Base-by-base conservation (phyloP, 2,797 vertebrate genomes). In the Arrhamphus sclerolepis region DNA sequence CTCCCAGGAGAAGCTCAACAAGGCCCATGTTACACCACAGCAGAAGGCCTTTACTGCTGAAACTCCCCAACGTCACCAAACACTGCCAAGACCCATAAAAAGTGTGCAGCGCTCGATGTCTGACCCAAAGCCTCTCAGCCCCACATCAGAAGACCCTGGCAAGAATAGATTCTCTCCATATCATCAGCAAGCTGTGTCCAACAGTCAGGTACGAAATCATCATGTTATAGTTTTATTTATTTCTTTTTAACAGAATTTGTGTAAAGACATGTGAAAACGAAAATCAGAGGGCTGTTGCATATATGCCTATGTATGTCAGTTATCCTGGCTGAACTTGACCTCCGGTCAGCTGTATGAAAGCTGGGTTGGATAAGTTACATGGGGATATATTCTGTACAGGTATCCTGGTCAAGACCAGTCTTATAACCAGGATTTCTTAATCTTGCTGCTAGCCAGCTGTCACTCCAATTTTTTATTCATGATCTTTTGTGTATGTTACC, bases 71-170 rank as follows among this genome's bases (percentile, higher is more conserved):
- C 95, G 94, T 67, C 96, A 98, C 82, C 97, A 98, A 87, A 95
- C 95, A 0, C 84, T 99, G 75, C 97, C 98, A 7, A 95, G 97
- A 68, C 97, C 97, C 70, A 95, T 98, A 85, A 99, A 98, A 93
- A 98, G 93, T 90, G 94, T 99, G 80, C 98, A 99, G 78, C 94
- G 98, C 63, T 99, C 98, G 64, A 93, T 99, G 92, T 99, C 98
- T 0, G 98, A 99, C 85, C 98, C 98, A 48, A 99, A 99, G 76
- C 97, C 98, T 83, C 95, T 99, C 86, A 99, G 98, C 87, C 98
- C 98, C 70, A 99, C 97, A 0, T 96, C 95, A 6, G 97, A 99
- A 62, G 97, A 99, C 63, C 92, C 95, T 0, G 62, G 91, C 72
- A 98, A 97, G 91, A 94, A 95, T 87, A 95, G 95, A 70, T 98